Evolutionary conservation across 2,888 invertebrate species (phyloP).

Genomic region (Limnephilus lunatus): DNA sequence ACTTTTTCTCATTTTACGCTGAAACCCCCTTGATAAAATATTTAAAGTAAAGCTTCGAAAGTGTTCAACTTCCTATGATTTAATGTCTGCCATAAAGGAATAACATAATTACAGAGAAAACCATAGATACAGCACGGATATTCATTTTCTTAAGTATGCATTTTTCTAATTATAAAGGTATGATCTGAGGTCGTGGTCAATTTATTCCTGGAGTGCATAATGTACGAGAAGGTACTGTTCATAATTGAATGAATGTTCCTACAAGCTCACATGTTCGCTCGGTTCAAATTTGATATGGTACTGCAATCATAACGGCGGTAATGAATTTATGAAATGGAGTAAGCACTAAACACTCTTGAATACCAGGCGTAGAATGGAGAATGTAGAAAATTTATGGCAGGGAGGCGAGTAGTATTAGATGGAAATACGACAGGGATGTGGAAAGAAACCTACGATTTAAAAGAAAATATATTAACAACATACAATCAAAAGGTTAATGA

Average conservation of each 20-base stretch:
- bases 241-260: constrained; percentile 61
- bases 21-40: not conserved
- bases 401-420: constrained; percentile 29
- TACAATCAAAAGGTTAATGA: not conserved
- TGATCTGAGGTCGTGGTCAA: constrained; percentile 5
- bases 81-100: not conserved
- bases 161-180: not conserved
- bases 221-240: not conserved
- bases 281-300: constrained; percentile 58
- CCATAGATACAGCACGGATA: not conserved
- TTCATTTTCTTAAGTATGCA: not conserved
- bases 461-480: not conserved
- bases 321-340: constrained; percentile 65
- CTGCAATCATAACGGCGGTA: constrained; percentile 64
- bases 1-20: not conserved
- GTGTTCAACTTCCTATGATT: not conserved
- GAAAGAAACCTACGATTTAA: not conserved
- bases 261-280: constrained; percentile 47
- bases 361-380: constrained; percentile 9
- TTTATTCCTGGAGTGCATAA: not conserved
- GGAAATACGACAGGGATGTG: constrained; percentile 11
- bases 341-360: constrained; percentile 54
- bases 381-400: constrained; percentile 32
- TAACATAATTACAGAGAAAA: not conserved
- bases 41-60: not conserved